Evolutionary conservation across 2,113 vertebrate genomes (phyloP).

Genomic region (Gulo gulo): DNA sequence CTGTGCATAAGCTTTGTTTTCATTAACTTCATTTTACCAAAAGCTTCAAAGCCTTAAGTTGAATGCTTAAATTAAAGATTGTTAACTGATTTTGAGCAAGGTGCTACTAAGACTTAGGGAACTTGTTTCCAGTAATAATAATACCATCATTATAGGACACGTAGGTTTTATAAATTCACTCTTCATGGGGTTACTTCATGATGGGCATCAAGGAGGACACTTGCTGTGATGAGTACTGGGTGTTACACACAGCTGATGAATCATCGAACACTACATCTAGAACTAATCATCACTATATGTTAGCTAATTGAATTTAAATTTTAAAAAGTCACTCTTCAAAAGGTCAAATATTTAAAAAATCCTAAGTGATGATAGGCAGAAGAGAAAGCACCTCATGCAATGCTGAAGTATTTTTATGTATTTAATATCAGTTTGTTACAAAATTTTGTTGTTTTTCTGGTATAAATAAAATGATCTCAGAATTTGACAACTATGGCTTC

Average conservation of each 20-base stretch:
- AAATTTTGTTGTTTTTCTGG: not conserved
- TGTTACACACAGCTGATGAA: too few relatives aligned
- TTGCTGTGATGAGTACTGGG: too few relatives aligned
- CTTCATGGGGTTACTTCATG: not conserved
- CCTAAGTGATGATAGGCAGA: not conserved
- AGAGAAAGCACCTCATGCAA: not conserved
- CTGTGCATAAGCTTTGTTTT: not conserved
- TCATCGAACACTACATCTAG: too few relatives aligned
- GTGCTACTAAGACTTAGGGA: not conserved
- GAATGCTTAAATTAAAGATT: conserved; percentile 27
- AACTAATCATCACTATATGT: too few relatives aligned
- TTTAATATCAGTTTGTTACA: not conserved
- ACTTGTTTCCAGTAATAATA: not conserved
- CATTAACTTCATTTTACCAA: not conserved
- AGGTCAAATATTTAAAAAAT: not conserved
- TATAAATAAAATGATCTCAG: not conserved
- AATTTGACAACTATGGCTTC: not conserved
- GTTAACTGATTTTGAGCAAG: conserved; percentile 21
- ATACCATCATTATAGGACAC: not conserved
- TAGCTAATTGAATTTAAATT: too few relatives aligned
- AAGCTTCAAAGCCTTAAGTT: conserved; percentile 16
- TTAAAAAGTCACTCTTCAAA: not conserved
- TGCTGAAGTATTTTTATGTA: not conserved
- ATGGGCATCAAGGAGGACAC: too few relatives aligned
- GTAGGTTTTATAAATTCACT: not conserved